A percentile compares a stretch with the other conserved stretches of the same genome.
Conservation (phyloP, 1,140 invertebrate species). For the Myzus persicae region DNA sequence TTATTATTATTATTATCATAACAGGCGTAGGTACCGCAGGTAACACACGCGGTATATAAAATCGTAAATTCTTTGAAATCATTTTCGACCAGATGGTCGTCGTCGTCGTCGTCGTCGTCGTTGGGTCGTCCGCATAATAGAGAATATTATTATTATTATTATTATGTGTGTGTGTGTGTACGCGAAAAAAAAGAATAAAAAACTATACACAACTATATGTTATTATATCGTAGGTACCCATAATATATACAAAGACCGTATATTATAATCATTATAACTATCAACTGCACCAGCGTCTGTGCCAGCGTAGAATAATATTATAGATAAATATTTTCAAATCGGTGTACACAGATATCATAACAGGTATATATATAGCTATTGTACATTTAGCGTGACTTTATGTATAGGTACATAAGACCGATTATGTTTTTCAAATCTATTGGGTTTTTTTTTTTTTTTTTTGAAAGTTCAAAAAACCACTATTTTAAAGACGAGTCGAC, state of each 20-base stretch:
- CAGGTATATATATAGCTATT: not conserved
- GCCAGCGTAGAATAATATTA: not conserved
- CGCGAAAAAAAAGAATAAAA: not conserved
- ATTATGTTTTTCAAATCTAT: not conserved
- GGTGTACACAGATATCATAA: not conserved
- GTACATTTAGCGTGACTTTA: no score
- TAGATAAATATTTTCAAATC: not conserved
- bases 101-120: not conserved
- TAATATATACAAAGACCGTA: conserved; percentile 4
- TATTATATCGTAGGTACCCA: not conserved
- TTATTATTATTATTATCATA: no score
- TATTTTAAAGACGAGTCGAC: not conserved
- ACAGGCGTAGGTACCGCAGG: not conserved
- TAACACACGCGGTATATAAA: not conserved
- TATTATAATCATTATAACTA: conserved; percentile 13
- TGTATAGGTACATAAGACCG: not conserved
- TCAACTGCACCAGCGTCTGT: not conserved
- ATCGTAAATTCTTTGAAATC: conserved; percentile 13
- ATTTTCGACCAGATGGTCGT: conserved; percentile 8
- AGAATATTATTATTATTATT: conserved; percentile 6
- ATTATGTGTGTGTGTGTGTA: not conserved
- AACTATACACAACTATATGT: not conserved
- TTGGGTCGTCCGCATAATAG: not conserved
- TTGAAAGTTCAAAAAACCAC: not conserved
- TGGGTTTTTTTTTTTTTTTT: not conserved